phyloP scores from a whole-genome alignment of 2,888 invertebrate genomes.

The Dusona sp. region DNA sequence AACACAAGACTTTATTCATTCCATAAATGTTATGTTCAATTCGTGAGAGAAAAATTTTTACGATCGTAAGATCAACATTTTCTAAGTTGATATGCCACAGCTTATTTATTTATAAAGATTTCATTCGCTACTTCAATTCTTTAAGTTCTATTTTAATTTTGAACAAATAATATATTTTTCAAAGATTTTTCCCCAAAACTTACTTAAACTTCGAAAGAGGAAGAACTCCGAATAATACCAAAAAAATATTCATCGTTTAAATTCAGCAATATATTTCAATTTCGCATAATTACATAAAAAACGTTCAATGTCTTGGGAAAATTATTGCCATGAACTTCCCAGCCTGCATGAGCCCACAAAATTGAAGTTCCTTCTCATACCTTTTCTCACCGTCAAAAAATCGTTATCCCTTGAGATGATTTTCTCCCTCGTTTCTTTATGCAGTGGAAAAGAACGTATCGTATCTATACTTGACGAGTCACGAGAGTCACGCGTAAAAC shows the following conservation, averaged over 20 bases:
- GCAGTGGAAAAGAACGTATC: not conserved
- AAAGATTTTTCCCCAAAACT: too few species aligned
- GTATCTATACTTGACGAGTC: slow-evolving; percentile 1
- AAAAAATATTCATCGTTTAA: too few species aligned
- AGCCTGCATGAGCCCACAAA: not conserved
- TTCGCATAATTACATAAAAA: not conserved
- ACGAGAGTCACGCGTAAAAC: not conserved
- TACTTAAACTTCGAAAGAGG: not conserved
- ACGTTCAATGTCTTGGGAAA: not conserved
- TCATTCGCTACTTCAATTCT: not conserved
- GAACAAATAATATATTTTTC: too few species aligned
- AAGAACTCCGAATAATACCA: not conserved
- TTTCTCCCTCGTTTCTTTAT: not conserved
- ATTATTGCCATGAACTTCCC: not conserved
- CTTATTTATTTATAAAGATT: not conserved
- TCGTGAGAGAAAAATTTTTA: not conserved
- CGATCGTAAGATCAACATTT: not conserved
- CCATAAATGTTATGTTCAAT: not conserved
- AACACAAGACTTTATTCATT: not conserved
- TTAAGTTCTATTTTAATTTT: too few species aligned
- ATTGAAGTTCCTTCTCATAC: not conserved
- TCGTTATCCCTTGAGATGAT: not conserved
- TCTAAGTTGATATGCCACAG: not conserved
- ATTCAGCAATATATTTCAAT: not conserved
- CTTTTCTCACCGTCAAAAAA: not conserved